phyloP scores from a whole-genome alignment of 2,113 vertebrate genomes.

The Anolis sagrei region DNA sequence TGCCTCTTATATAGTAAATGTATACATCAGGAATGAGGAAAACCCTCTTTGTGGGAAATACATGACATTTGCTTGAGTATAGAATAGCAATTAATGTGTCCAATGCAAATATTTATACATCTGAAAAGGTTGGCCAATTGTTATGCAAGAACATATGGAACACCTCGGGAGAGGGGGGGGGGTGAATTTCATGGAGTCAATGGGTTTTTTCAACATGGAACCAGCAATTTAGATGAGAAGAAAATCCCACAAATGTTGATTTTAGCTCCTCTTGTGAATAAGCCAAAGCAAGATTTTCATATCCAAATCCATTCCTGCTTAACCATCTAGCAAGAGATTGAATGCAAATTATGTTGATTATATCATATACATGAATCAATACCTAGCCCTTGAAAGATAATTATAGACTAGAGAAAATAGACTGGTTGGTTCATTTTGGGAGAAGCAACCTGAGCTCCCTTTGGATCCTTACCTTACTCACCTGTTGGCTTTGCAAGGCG shows the following conservation, averaged over 20 bases:
- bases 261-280: too few species aligned
- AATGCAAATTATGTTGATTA: background rate
- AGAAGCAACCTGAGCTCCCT: background rate
- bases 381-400: background rate
- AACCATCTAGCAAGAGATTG: background rate
- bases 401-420: background rate
- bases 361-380: background rate
- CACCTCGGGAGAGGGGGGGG: accelerated
- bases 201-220: background rate
- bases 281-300: too few species aligned
- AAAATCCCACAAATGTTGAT: background rate
- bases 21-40: slow-evolving; percentile 23
- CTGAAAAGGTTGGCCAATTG: slow-evolving; percentile 41
- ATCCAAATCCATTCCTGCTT: background rate
- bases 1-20: slow-evolving; percentile 54
- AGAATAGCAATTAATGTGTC: slow-evolving; percentile 45
- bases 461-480: slow-evolving; percentile 45
- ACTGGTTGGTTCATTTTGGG: background rate
- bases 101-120: slow-evolving; percentile 68
- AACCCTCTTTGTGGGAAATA: slow-evolving; percentile 17
- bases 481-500: accelerated
- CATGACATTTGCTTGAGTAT: slow-evolving; percentile 38
- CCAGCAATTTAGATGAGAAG: background rate
- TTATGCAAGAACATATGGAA: slow-evolving; percentile 36
- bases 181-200: background rate